Evolutionary conservation across 2,888 invertebrate genomes (phyloP).

Genomic region (Elegia similella): DNA sequence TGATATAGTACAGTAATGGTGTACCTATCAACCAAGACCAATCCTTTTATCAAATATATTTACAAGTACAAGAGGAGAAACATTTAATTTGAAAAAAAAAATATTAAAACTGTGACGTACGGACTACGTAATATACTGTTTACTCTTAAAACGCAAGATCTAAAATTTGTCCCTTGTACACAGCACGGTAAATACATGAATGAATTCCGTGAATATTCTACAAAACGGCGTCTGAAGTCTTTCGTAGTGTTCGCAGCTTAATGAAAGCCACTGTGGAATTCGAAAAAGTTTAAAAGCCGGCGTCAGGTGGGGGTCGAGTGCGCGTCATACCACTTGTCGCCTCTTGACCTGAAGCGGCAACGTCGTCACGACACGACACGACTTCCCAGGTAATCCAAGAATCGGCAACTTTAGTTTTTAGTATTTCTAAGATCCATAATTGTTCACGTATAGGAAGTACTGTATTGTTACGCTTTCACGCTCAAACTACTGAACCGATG

Average conservation of each 20-base stretch:
- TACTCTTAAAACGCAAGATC: not conserved
- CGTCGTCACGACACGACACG: conserved; percentile 22
- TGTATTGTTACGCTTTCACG: too few species aligned
- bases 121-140: not conserved
- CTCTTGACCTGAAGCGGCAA: conserved; percentile 60
- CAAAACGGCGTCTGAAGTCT: conserved; percentile 41
- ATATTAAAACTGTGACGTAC: not conserved
- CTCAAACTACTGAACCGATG: too few species aligned
- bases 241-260: conserved; percentile 51
- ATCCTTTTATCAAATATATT: too few species aligned
- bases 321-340: conserved; percentile 62
- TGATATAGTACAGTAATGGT: too few species aligned
- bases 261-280: conserved; percentile 67
- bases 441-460: too few species aligned
- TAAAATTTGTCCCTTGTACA: not conserved
- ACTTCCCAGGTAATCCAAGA: not conserved
- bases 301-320: conserved; percentile 65
- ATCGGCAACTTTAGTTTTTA: not conserved
- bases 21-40: too few species aligned
- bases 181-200: conserved; percentile 14
- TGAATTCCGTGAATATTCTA: conserved; percentile 35
- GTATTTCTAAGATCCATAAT: not conserved
- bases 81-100: too few species aligned
- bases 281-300: conserved; percentile 67
- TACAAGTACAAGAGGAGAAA: not conserved